These are phyloP conservation scores for Epirrhoe alternata DNA, from an alignment of 2,888 invertebrate genomes.

Conservation along the genomic window DNA sequence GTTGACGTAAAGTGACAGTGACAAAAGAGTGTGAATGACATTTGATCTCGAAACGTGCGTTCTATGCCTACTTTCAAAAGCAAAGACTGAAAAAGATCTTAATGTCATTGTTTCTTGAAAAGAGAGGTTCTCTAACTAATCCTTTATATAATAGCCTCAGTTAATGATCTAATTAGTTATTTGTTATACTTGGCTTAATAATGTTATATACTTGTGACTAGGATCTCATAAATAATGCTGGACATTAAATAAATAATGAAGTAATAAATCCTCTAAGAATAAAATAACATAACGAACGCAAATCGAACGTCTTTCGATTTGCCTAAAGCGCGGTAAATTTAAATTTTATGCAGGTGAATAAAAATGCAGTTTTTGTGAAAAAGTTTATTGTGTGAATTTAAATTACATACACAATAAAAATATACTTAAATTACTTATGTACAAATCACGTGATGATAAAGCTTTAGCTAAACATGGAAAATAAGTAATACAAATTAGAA, in stretches of 20 bases:
- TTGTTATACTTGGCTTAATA: too few species aligned
- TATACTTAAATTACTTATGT: constrained; percentile 48
- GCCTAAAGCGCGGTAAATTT: neutral
- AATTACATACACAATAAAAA: constrained; percentile 27
- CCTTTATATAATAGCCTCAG: too few species aligned
- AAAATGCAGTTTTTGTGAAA: constrained; percentile 47
- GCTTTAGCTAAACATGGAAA: constrained; percentile 11
- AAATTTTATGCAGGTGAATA: neutral
- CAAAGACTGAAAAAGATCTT: neutral
- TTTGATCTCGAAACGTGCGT: neutral
- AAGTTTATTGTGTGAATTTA: constrained; percentile 60
- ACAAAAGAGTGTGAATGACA: neutral
- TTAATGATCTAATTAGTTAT: too few species aligned
- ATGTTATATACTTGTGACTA: too few species aligned
- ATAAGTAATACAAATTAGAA: neutral
- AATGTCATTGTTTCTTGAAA: too few species aligned
- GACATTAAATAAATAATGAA: too few species aligned
- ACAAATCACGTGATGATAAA: constrained; percentile 54
- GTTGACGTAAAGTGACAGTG: neutral
- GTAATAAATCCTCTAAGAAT: too few species aligned
- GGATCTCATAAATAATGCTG: too few species aligned
- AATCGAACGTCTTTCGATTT: neutral
- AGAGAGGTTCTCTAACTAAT: too few species aligned
- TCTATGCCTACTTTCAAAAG: neutral
- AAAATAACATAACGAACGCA: neutral